phyloP scores from a whole-genome alignment of 2,888 invertebrate genomes.

The Plagodis pulveraria region DNA sequence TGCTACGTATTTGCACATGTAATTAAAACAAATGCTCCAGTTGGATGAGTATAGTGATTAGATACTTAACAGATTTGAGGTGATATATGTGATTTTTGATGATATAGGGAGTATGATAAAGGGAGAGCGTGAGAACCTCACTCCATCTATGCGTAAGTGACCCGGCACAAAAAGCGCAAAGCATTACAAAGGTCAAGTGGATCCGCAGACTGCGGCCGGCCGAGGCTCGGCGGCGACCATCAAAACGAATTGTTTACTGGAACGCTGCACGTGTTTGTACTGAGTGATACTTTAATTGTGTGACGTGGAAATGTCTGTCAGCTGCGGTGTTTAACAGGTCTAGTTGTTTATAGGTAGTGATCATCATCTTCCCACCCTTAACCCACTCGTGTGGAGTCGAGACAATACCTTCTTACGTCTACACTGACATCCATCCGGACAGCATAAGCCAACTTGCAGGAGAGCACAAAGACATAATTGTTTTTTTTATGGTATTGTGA shows the following conservation, averaged over 20 bases:
- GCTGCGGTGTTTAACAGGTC: conserved; percentile 8
- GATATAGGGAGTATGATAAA: too few species aligned
- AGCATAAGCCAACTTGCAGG: too few species aligned
- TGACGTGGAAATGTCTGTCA: conserved; percentile 27
- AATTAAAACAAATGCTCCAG: too few species aligned
- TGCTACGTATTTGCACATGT: too few species aligned
- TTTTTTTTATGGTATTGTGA: too few species aligned
- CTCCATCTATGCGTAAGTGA: conserved; percentile 3
- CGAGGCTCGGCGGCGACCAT: conserved; percentile 40
- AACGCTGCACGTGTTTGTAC: conserved; percentile 65
- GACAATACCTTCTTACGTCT: background rate
- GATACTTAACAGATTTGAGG: too few species aligned
- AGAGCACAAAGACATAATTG: too few species aligned
- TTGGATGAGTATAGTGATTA: too few species aligned
- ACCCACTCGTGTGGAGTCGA: too few species aligned
- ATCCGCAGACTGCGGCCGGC: conserved; percentile 17
- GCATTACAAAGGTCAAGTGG: conserved; percentile 33
- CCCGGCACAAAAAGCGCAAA: conserved; percentile 16
- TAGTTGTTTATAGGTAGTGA: background rate
- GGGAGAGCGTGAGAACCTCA: conserved; percentile 7
- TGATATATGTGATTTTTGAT: too few species aligned
- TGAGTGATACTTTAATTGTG: conserved; percentile 39
- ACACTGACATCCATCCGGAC: too few species aligned
- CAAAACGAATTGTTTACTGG: conserved; percentile 66
- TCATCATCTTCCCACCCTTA: too few species aligned